Conservation (phyloP, 2,113 vertebrate genomes). For the Dasyornis broadbenti region DNA sequence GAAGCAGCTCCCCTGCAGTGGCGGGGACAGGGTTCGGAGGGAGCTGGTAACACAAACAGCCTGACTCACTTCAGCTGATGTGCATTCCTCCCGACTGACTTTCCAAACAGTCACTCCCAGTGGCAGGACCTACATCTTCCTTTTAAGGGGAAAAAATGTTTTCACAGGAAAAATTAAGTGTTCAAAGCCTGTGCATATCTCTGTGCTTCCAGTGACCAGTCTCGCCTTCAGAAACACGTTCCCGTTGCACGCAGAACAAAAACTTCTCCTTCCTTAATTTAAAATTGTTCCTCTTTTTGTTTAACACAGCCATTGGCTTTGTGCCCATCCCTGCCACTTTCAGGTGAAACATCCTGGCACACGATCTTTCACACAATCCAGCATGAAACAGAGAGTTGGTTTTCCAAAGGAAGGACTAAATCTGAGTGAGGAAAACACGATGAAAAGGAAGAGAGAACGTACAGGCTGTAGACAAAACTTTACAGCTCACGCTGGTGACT, state of each 20-base stretch:
- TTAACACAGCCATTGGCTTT: not conserved
- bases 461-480: not conserved
- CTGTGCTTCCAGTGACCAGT: not conserved
- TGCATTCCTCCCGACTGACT: constrained; percentile 46
- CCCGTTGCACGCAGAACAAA: not conserved
- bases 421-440: not conserved
- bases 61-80: constrained; percentile 44
- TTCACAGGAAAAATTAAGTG: constrained; percentile 66
- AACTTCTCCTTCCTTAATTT: not conserved
- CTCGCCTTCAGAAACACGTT: not conserved
- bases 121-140: constrained; percentile 60
- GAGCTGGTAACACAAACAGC: constrained; percentile 23
- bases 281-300: not conserved
- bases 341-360: not conserved
- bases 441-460: not conserved
- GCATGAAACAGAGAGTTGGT: not conserved
- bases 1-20: constrained; percentile 17
- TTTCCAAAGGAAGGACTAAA: not conserved
- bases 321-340: not conserved
- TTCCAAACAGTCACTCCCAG: constrained; percentile 55
- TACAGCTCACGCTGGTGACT: not conserved
- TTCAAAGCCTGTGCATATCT: constrained; percentile 3
- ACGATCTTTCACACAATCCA: not conserved
- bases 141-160: constrained; percentile 78
- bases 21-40: not conserved